Percentiles rank a stretch among this genome's conserved stretches.
phyloP scores from a whole-genome alignment of 2,113 vertebrate species.

The Crocuta crocuta region DNA sequence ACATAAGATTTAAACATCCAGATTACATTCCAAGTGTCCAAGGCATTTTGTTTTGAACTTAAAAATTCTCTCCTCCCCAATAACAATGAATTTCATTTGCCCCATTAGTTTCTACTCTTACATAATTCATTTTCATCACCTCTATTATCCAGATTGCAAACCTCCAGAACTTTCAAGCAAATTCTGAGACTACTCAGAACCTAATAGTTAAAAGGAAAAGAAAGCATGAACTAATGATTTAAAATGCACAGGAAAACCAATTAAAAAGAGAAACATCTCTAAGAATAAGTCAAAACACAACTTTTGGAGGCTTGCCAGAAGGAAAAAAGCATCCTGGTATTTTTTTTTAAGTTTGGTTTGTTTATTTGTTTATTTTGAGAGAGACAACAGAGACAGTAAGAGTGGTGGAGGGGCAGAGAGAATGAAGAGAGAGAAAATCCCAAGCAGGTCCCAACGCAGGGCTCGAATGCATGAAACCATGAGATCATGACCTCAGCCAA shows the following conservation, averaged over 20 bases:
- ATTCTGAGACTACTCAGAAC: neutral
- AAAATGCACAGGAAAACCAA: neutral
- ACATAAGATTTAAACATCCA: neutral
- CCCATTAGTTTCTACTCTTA: neutral
- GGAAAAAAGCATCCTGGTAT: neutral
- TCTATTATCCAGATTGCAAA: neutral
- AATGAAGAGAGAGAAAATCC: no score
- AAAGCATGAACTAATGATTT: neutral
- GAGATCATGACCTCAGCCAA: no score
- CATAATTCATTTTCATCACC: neutral
- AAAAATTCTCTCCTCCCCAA: neutral
- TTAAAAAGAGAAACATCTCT: neutral
- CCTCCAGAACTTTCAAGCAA: neutral
- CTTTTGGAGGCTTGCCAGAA: neutral
- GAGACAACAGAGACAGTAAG: no score
- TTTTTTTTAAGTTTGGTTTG: no score
- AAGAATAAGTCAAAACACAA: neutral
- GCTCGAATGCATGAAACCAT: no score
- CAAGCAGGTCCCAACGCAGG: no score
- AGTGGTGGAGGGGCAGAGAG: no score
- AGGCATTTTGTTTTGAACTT: neutral
- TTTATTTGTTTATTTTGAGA: no score
- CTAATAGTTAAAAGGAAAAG: neutral
- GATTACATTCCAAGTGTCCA: neutral
- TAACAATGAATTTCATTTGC: neutral